Conservation (phyloP, 2,888 invertebrate species). For the Tetragonula carbonaria region DNA sequence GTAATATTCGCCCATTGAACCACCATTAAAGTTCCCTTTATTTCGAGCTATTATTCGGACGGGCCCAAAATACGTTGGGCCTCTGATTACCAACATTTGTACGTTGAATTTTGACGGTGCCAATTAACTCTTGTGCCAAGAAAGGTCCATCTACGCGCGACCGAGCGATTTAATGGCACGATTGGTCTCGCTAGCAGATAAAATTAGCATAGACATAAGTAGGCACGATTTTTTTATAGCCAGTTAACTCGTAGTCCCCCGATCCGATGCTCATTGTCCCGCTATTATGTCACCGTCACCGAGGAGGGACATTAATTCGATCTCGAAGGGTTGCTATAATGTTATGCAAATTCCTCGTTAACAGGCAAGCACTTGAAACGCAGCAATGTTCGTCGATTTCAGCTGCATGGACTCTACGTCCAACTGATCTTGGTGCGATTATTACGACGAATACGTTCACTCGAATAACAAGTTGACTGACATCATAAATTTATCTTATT, state of each 20-base stretch:
- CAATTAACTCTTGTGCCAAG: constrained; percentile 40
- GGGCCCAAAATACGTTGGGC: neutral
- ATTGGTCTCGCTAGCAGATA: constrained; percentile 79
- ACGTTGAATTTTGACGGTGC: neutral
- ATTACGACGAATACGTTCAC: neutral
- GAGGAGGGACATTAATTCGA: constrained; percentile 64
- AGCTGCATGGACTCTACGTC: constrained; percentile 2
- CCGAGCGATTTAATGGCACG: constrained; percentile 71
- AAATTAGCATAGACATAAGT: constrained; percentile 81
- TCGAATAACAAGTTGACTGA: no score
- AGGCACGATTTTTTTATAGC: constrained; percentile 75
- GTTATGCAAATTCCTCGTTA: constrained; percentile 80
- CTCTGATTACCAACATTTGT: constrained; percentile 1
- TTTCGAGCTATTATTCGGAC: constrained; percentile 11
- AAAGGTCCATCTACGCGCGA: neutral
- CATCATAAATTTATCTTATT: neutral
- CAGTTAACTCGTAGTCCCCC: constrained; percentile 64
- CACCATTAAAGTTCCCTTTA: neutral
- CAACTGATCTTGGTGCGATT: constrained; percentile 41
- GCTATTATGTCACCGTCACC: constrained; percentile 63
- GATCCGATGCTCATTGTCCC: constrained; percentile 69
- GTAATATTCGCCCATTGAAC: no score
- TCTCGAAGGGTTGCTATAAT: constrained; percentile 66
- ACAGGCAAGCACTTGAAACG: constrained; percentile 56
- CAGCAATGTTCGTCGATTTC: constrained; percentile 3